Evolutionary conservation across 2,888 invertebrate genomes (phyloP), one percentile per base, ranked within the genome.

Genomic region (Dryobotodes eremita): DNA sequence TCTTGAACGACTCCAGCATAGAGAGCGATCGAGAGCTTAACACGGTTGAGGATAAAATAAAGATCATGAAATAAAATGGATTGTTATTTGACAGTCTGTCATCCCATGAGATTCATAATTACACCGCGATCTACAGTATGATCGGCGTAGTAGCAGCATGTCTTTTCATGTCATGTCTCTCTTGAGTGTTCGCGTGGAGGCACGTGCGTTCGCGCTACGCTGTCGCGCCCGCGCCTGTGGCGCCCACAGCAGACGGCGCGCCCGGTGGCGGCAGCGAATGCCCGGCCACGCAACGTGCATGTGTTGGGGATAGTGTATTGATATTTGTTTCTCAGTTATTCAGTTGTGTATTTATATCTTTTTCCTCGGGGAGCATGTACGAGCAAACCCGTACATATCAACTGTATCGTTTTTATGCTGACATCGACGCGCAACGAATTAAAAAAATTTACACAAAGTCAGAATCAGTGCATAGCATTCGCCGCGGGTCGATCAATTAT

Each of bases 261-360:
- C 8, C 53, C 20, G 23, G 68, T 20, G 46, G 36, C 31, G 1
- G 65, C n/a, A n/a, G n/a, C n/a, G n/a, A n/a, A n/a, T n/a, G n/a
- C n/a, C n/a, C n/a, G n/a, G n/a, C n/a, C n/a, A 23, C 50, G n/a
- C 73, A 65, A n/a, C 46, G 57, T 48, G 61, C 53, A 36, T 15
- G 61, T 62, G 61, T 75, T 20, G 48, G 68, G 11, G 73, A 59
- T 66, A 74, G 57, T 59, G 66, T 68, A 73, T n/a, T n/a, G n/a
- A n/a, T n/a, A n/a, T n/a, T n/a, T n/a, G n/a, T n/a, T n/a, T n/a
- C n/a, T n/a, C n/a, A n/a, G n/a, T n/a, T n/a, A n/a, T n/a, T n/a
- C n/a, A n/a, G n/a, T n/a, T n/a, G n/a, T n/a, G n/a, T n/a, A n/a
- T n/a, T n/a, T n/a, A n/a, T n/a, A n/a, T n/a, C n/a, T n/a, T n/a